Evolutionary conservation across 1,140 invertebrate species (phyloP), one percentile per base, ranked within the genome.

Genomic region (Pararge aegeria): DNA sequence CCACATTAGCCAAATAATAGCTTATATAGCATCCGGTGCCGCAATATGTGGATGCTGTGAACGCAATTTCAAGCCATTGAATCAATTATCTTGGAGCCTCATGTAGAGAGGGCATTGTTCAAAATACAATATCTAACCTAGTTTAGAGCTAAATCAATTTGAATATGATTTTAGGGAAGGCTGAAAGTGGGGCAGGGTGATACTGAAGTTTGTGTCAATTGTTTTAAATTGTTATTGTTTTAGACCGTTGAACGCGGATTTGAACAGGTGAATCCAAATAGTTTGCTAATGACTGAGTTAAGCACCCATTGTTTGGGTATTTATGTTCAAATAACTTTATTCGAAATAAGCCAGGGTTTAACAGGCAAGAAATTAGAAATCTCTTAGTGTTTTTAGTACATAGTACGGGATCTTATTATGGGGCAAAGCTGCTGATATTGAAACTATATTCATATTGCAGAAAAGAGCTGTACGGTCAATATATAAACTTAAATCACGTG

Each of bases 171-270:
- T 42, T 18, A 42, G 13, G 38, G n/a, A 34, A 42, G 13, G 13
- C 2, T 15, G 12, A 15, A 0, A 3, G 38, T 0, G 0, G 1
- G 13, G 10, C 34, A 42, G 9, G 9, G 13, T 18, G 13, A 18
- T 42, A 42, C 38, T 42, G 15, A 16, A 42, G 18, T 42, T 42
- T 42, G 38, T 16, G 13, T 16, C 38, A 18, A 42, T 42, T 42
- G 38, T 42, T 18, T 18, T 5, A 42, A 42, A 42, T 16, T 42
- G 38, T 42, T 42, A 42, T 42, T 42, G 38, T 34, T 34, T 10
- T 34, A 12, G 10, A 34, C 10, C n/a, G 30, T 34, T 34, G 1
- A 34, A 7, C 12, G 24, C 7, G 3, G 9, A 34, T 34, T 34
- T 34, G 30, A 34, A 34, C 10, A n/a, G 10, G n/a, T 34, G 30